Evolutionary conservation across 2,113 vertebrate species (phyloP), one percentile per base, ranked within the genome.

Genomic region (Pseudorectes ferrugineus): DNA sequence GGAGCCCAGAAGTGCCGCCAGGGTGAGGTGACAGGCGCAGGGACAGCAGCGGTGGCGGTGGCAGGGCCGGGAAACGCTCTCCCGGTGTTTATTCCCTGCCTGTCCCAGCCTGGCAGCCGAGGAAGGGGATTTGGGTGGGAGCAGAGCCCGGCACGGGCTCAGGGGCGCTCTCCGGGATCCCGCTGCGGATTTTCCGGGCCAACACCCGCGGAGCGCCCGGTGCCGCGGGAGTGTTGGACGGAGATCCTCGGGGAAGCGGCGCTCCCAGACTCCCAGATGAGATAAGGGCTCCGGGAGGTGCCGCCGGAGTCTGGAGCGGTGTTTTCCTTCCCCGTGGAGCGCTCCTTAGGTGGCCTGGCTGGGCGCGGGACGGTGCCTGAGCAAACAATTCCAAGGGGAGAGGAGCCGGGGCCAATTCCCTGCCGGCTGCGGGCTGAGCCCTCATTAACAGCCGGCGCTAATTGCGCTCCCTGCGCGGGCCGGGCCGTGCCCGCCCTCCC

Each of bases 401-500:
- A 76, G 84, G 87, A 93, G 93, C 92, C 95, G 89, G 94, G 91
- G 89, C 85, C 68, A 62, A 78, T 19, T 67, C 93, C 91, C 95
- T 95, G 96, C 52, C 86, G 48, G 10, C 74, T 94, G 92, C 84
- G 54, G 58, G 13, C 75, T 82, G 86, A 80, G 58, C 29, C 84
- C 84, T 96, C 42, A 92, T 96, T 95, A 97, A 22, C 78, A 86
- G 42, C 8, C 85, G 77, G 45, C 40, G 52, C 83, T 96, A 96
- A 95, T 95, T 93, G 96, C 70, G 42, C 81, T 85, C 81, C 49
- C 7, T 21, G 81, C 68, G 2, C 58, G 68, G 68, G 79, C 79
- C 79, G 46, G 57, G 80, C 80, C 61, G 61, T 54, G 76, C 61
- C 61, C 76, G 38, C 75, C 48, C 43, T 42, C 31, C 59, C 67